Percentiles rank a stretch among this genome's conserved stretches.
Conservation (phyloP, 2,113 vertebrate species). For the Oreamnos americanus region DNA sequence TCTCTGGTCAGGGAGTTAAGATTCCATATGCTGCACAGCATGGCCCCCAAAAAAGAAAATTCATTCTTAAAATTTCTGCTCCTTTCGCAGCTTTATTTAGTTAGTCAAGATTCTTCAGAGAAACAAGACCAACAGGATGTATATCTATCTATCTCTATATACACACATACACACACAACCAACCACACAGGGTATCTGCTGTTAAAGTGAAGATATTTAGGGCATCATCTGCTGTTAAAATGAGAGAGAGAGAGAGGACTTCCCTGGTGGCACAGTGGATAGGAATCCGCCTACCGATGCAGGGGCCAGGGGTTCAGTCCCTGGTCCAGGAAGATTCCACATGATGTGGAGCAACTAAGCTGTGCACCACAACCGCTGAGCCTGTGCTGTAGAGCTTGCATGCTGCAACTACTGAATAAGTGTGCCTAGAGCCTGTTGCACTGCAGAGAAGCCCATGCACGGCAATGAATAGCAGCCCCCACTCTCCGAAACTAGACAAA, state of each 20-base stretch:
- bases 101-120: not conserved
- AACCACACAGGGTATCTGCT: not conserved
- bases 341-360: not conserved
- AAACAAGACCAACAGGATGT: not conserved
- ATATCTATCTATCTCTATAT: not conserved
- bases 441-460: not conserved
- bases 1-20: not conserved
- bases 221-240: not conserved
- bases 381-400: not conserved
- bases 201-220: not conserved
- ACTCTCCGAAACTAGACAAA: not conserved
- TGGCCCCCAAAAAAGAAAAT: not conserved
- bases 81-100: not conserved
- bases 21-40: not conserved
- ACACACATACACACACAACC: not conserved
- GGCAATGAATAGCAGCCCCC: not conserved
- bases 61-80: not conserved
- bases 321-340: not conserved
- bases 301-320: not conserved
- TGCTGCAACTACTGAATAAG: not conserved
- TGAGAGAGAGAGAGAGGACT: not conserved
- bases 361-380: accelerated
- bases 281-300: not conserved
- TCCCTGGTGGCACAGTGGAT: not conserved
- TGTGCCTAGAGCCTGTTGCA: not conserved